A percentile compares a stretch with the other conserved stretches of the same genome.
These are phyloP conservation scores for Myocastor coypus DNA, from an alignment of 2,113 vertebrate genomes.

Conservation along the genomic window DNA sequence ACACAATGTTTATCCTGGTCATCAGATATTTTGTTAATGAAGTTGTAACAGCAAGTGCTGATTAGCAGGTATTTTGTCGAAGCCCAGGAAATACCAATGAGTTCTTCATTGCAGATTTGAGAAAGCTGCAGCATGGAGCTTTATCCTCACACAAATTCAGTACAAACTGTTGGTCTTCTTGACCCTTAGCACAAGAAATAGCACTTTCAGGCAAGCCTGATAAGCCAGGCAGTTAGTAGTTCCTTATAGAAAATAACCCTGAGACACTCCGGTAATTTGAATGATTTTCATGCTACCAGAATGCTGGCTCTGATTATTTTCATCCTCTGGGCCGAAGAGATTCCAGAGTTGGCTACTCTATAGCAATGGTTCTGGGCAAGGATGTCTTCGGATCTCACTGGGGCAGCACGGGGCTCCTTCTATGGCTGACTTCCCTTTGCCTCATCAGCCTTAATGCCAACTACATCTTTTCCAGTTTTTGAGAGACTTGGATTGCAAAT, in stretches of 20 bases:
- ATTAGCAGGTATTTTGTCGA: constrained; percentile 28
- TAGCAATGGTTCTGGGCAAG: background rate
- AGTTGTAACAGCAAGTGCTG: constrained; percentile 14
- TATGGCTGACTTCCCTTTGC: background rate
- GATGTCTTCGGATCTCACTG: background rate
- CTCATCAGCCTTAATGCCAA: background rate
- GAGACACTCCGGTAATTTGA: background rate
- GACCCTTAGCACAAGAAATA: constrained; percentile 10
- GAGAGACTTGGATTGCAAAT: background rate
- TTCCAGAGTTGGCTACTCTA: background rate
- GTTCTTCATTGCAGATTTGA: constrained; percentile 48
- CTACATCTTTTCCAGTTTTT: background rate
- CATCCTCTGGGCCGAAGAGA: background rate
- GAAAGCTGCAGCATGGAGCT: constrained; percentile 18
- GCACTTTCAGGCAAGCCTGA: constrained; percentile 27
- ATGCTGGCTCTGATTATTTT: background rate
- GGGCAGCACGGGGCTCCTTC: background rate
- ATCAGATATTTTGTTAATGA: constrained; percentile 35
- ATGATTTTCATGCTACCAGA: background rate
- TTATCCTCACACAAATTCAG: constrained; percentile 52
- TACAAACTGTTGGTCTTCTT: constrained; percentile 22
- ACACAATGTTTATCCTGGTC: constrained; percentile 25
- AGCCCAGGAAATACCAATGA: background rate
- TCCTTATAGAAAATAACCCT: constrained; percentile 15
- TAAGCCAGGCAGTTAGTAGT: constrained; percentile 13